Base-by-base conservation (phyloP, 2,113 vertebrate genomes). In the Dascyllus trimaculatus region DNA sequence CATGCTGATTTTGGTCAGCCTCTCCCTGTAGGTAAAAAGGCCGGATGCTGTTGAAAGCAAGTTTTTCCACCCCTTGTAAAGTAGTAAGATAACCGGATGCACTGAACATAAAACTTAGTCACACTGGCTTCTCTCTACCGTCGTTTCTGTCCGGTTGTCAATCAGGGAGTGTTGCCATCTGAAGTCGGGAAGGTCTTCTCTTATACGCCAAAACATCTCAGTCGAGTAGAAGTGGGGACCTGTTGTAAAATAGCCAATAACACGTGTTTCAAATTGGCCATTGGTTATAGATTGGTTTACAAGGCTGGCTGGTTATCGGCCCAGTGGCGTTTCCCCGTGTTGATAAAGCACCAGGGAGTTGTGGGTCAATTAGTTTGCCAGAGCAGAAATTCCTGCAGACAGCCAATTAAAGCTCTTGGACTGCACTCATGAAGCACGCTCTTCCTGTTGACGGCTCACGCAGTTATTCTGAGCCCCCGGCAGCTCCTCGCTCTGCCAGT, bases 211-310 rank as follows among this genome's bases (percentile, higher is more conserved):
- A 76, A 89, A 71, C 68, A 70, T 81, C 71, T 66, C 58, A 75
- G 73, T 91, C 49, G 53, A 78, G 62, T 75, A 52, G 62, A 82
- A 74, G 70, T 71, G 71, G 80, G 64, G 74, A 84, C 81, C 79
- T 56, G 77, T 88, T 58, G 69, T 93, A 93, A 94, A 95, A 91
- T 86, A 88, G 92, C 78, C 90, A 93, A 90, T 90, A 93, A 92
- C 93, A 94, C 92, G 82, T 95, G 94, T 93, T 95, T 95, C 86
- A 93, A 94, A 94, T 95, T 95, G 94, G 79, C 92, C 93, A 91
- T 93, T 93, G 87, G 92, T 95, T 94, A 93, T 93, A 94, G 94
- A 94, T 92, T 75, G 85, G 81, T 94, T 95, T 93, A 96, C 91
- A 88, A 95, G 94, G 75, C 84, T 82, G 83, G 87, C 92, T 90